These are phyloP conservation scores for Rotaria macrura DNA, from an alignment of 2,888 invertebrate genomes.

Conservation along the genomic window DNA sequence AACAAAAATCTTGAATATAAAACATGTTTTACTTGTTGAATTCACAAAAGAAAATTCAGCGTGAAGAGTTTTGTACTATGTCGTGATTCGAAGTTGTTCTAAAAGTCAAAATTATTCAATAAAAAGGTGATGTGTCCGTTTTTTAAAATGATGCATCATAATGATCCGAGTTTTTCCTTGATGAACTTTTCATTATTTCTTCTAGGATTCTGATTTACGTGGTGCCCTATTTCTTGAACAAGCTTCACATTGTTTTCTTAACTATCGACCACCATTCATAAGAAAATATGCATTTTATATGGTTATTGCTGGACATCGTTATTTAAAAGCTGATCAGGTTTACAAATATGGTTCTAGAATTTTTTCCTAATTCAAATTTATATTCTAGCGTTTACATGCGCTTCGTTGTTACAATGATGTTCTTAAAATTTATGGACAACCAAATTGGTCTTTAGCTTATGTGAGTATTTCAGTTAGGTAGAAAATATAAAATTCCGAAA, in stretches of 20 bases:
- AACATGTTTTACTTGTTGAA: no score
- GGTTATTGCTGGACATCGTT: conserved; percentile 87
- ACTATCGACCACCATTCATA: conserved; percentile 61
- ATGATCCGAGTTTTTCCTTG: no score
- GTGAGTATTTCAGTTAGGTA: conserved; percentile 74
- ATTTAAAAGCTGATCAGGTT: conserved; percentile 74
- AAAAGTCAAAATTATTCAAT: no score
- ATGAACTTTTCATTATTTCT: conserved; percentile 11
- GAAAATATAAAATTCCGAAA: no score
- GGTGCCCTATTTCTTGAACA: conserved; percentile 86
- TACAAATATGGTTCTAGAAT: background rate
- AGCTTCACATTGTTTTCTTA: conserved; percentile 79
- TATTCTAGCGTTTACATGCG: conserved; percentile 64
- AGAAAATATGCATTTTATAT: conserved; percentile 90
- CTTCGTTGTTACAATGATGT: conserved; percentile 82
- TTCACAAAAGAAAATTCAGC: no score
- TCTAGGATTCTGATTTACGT: conserved; percentile 75
- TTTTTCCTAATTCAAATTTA: background rate
- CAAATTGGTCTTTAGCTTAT: conserved; percentile 73
- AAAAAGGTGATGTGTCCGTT: no score
- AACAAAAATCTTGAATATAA: no score
- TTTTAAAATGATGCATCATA: no score
- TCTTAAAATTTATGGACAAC: conserved; percentile 67
- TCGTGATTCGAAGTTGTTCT: no score
- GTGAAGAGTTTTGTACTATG: no score